Base-by-base conservation (phyloP, 2,113 vertebrate genomes). In the Tachysurus fulvidraco region DNA sequence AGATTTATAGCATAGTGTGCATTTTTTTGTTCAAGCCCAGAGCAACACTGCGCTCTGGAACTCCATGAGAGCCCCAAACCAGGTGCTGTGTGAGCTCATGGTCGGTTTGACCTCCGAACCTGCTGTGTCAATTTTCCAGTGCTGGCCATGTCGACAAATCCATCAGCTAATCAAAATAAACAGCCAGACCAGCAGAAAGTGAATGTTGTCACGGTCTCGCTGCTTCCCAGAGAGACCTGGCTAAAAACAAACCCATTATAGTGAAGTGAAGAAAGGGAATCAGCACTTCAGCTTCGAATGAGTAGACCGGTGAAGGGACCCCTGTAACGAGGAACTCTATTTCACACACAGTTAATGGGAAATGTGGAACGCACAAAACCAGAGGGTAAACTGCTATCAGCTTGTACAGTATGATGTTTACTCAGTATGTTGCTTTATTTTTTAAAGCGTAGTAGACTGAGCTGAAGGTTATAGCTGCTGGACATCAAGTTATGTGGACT, bases 121-220 rank as follows among this genome's bases (percentile, higher is more conserved):
- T 93, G 91, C 88, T 21, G 87, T 94, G 92, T 94, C 95, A 94
- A 94, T 95, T 95, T 95, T 94, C 94, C 83, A 69, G 36, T 86
- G 89, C 90, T 76, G 88, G 90, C 90, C 89, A 67, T 89, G 86
- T 90, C 87, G 91, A 94, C 88, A 91, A 94, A 93, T 95, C 95
- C 92, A 94, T 95, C 94, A 91, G 73, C 91, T 94, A 95, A 96
- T 95, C 95, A 95, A 95, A 96, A 94, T 93, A 96, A 95, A 95
- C 94, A 91, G 91, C 94, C 92, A 92, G 92, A 87, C 89, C 92
- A 95, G 94, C 95, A 94, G 91, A 95, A 95, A 93, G 92, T 91
- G 92, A 94, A 93, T 85, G 91, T 89, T 89, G 84, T 88, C 93
- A 94, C 92, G 91, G 90, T 73, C 23, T 83, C 87, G 87, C 85